Evolutionary conservation across 2,888 invertebrate genomes (phyloP).

Genomic region (Dascillus cervinus): DNA sequence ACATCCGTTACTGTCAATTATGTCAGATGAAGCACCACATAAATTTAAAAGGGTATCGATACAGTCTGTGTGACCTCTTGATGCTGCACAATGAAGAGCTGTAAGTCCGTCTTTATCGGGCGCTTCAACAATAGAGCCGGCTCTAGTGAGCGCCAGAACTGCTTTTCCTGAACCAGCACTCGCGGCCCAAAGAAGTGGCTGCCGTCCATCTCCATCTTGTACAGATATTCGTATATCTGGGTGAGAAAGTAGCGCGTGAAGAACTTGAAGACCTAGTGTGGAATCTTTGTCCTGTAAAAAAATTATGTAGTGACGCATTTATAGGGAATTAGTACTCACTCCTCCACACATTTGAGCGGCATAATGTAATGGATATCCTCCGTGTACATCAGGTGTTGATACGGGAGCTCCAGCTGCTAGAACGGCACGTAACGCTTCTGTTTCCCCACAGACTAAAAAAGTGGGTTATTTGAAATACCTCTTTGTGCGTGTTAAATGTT

Average conservation of each 20-base stretch:
- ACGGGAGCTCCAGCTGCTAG: slow-evolving; percentile 81
- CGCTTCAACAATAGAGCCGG: slow-evolving; percentile 75
- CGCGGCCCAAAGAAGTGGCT: slow-evolving; percentile 95
- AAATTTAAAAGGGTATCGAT: slow-evolving; percentile 80
- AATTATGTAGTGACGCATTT: neutral
- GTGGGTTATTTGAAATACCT: slow-evolving; percentile 6
- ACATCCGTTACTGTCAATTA: slow-evolving; percentile 89
- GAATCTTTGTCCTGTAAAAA: slow-evolving; percentile 35
- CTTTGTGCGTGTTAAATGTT: slow-evolving; percentile 15
- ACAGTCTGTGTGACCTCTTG: slow-evolving; percentile 89
- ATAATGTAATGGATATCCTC: slow-evolving; percentile 93
- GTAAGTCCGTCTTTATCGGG: slow-evolving; percentile 90
- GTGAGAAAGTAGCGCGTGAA: slow-evolving; percentile 68
- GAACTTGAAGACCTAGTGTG: slow-evolving; percentile 67
- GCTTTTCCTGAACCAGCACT: slow-evolving; percentile 94
- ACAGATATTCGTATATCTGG: slow-evolving; percentile 77
- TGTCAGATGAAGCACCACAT: slow-evolving; percentile 83
- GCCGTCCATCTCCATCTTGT: slow-evolving; percentile 85
- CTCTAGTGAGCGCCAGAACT: slow-evolving; percentile 78
- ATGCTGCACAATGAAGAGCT: slow-evolving; percentile 94
- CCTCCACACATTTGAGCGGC: slow-evolving; percentile 96
- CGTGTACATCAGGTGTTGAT: slow-evolving; percentile 84
- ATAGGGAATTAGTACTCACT: slow-evolving; percentile 31
- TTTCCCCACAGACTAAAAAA: slow-evolving; percentile 80
- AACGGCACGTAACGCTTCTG: slow-evolving; percentile 78